Evolutionary conservation across 2,113 vertebrate species (phyloP), one percentile per base, ranked within the genome.

Genomic region (Pontoporia blainvillei): DNA sequence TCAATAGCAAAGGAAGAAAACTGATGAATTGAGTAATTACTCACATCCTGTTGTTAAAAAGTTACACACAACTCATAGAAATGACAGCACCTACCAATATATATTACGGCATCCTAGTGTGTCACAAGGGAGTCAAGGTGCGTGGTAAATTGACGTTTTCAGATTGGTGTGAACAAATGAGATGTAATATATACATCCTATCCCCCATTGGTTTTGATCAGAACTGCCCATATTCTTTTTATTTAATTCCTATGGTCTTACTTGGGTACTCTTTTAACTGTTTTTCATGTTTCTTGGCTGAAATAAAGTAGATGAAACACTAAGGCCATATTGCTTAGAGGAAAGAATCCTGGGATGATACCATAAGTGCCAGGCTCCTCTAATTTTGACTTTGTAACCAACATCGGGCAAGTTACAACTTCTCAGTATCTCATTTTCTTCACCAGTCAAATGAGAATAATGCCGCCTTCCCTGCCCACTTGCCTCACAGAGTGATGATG

Each of bases 31-130:
- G 31, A 96, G 44, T 46, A 46, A 81, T 97, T 92, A 95, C 94
- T 98, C 96, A 97, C 49, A 92, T 97, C 97, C 97, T 98, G 90
- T 90, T 88, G 90, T 94, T 93, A 75, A 84, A 87, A 83, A 83
- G 61, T 91, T 12, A 85, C 39, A 54, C 69, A 52, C 15, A 82
- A 75, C 71, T 94, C 61, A 12, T 36, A 75, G 92, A 87, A 86
- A 69, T n/a, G 59, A 57, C 46, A 41, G 27, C 10, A 5, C 34
- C 0, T 86, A 34, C 75, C 52, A n/a, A 49, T 66, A 54, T 5
- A 10, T 23, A 66, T 29, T 29, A n/a, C 14, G 41, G 94, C 62
- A 54, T 75, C 90, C 61, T 4, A 18, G 12, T 81, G 72, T 90
- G 85, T 90, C 87, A 54, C 13, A 20, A n/a, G 21, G 39, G 46